Base-by-base conservation (phyloP, 2,113 vertebrate species). In the Orientallactaga bullata region DNA sequence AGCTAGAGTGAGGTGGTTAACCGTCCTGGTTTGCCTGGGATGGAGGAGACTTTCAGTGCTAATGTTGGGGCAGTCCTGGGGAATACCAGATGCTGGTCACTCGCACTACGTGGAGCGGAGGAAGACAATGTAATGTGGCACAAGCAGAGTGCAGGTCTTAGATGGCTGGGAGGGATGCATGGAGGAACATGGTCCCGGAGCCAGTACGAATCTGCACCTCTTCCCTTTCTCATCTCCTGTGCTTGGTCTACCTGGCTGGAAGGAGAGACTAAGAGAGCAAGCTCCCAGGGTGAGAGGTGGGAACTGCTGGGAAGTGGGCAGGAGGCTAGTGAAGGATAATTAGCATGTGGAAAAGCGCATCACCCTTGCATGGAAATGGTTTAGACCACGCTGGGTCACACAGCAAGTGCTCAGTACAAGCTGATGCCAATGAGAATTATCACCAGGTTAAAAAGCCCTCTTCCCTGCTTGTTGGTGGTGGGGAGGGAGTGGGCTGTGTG, bases 261-360 rank as follows among this genome's bases (percentile, higher is more conserved):
- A 69, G 73, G 55, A 80, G 88, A 84, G 39, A 66, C 30, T 30
- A 11, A 55, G 47, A 65, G 5, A 73, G 69, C 60, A 68, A 15
- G 9, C 15, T 3, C 18, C 60, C n/a, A n/a, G n/a, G 24, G 28
- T 1, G 21, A 37, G 71, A 21, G n/a, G 20, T 39, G 28, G n/a
- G 58, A 20, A 7, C 1, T 15, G 51, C 13, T 30, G 3, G 21
- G 24, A 8, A 51, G n/a, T 2, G 7, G 63, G 66, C 74, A 69
- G 24, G 74, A 69, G 66, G 55, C 7, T 5, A 30, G 65, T 0
- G 13, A 37, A 61, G 35, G 16, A 7, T 2, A 24, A 3, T 6
- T 12, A 26, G 39, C 0, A 0, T 7, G 20, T 51, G 71, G 5
- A 0, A 32, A 47, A 47, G 26, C 3, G 2, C 21, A 13, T 26